Percentiles rank a stretch among this genome's conserved stretches.
Evolutionary conservation across 2,888 invertebrate genomes (phyloP).

Genomic region (Rotaria socialis): DNA sequence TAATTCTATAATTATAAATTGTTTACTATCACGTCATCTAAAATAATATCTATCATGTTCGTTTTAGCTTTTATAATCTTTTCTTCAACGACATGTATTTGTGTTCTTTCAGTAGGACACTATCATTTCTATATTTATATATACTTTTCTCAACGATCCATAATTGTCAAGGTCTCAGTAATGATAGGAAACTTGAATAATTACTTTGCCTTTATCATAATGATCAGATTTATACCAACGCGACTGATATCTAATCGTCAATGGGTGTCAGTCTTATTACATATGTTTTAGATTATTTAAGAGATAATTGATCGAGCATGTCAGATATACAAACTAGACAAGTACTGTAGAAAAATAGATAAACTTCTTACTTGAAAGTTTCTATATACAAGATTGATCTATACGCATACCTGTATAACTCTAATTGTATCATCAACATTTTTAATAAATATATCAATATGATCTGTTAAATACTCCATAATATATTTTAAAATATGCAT

Average conservation of each 20-base stretch:
- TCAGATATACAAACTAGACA: not conserved
- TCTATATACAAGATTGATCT: too few species aligned
- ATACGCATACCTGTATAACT: not conserved
- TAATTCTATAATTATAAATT: too few species aligned
- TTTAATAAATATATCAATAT: constrained; percentile 21
- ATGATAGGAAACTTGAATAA: not conserved
- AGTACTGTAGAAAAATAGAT: too few species aligned
- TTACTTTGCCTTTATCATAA: too few species aligned
- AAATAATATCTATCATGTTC: too few species aligned
- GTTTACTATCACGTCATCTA: too few species aligned
- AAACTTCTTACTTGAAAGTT: too few species aligned
- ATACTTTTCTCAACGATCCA: not conserved
- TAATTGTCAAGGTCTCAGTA: not conserved
- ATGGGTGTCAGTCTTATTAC: not conserved
- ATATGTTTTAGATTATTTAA: not conserved
- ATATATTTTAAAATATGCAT: not conserved
- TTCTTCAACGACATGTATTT: not conserved
- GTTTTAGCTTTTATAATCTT: not conserved
- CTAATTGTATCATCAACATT: constrained; percentile 17
- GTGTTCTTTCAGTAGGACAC: not conserved
- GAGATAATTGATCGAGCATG: not conserved
- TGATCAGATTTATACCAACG: too few species aligned
- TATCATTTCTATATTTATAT: not conserved
- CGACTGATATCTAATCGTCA: not conserved
- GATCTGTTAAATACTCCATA: not conserved